Evolutionary conservation across 2,797 vertebrate species (phyloP).

Genomic region (Dromococcyx pavoninus): DNA sequence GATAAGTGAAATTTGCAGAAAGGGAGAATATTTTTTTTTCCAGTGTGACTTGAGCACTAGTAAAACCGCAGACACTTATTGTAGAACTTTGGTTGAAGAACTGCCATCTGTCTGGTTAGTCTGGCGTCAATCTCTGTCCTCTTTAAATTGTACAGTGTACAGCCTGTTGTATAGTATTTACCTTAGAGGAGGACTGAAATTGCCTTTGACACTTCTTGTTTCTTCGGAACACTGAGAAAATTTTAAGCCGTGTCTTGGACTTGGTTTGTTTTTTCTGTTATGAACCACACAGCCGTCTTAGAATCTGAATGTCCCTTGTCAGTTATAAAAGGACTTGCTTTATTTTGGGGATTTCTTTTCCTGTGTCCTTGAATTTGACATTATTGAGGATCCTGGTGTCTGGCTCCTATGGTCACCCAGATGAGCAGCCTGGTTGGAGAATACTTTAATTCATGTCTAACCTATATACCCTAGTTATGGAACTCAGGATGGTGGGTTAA

Average conservation of each 20-base stretch:
- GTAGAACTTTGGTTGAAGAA: conserved; percentile 9
- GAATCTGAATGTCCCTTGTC: neutral
- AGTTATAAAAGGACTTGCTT: neutral
- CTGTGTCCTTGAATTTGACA: neutral
- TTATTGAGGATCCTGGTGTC: neutral
- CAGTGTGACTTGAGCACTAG: neutral
- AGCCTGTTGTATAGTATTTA: neutral
- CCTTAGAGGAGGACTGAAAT: neutral
- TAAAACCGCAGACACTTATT: neutral
- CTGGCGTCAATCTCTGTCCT: neutral
- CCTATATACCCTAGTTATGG: neutral
- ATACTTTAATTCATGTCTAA: neutral
- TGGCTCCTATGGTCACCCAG: neutral
- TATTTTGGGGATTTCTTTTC: neutral
- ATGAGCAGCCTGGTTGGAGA: neutral
- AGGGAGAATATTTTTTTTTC: neutral
- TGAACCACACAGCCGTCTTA: neutral
- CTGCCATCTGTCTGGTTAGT: neutral
- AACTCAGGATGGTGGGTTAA: neutral
- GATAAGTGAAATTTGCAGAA: neutral
- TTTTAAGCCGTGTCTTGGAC: neutral
- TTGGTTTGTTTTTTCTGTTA: neutral
- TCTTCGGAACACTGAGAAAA: neutral
- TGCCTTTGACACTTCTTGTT: neutral
- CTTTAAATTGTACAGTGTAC: neutral